These are phyloP conservation scores for Panurus biarmicus DNA, from an alignment of 2,113 vertebrate species.

Conservation along the genomic window DNA sequence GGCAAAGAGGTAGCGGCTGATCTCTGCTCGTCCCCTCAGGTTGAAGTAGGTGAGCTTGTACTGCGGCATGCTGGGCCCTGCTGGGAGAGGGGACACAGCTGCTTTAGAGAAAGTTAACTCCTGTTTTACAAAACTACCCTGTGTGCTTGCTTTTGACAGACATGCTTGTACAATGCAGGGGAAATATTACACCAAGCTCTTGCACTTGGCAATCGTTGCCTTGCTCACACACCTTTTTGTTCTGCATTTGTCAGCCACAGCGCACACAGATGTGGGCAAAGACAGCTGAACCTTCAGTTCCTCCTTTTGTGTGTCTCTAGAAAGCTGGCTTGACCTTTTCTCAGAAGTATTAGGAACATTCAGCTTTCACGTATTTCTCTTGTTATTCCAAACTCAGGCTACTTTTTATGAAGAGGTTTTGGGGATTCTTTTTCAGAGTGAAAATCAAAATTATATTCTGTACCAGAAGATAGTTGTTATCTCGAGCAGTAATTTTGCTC, in stretches of 20 bases:
- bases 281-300: neutral
- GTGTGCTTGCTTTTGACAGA: neutral
- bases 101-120: neutral
- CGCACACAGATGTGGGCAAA: rapidly evolving
- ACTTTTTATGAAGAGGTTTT: neutral
- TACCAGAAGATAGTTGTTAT: neutral
- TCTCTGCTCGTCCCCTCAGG: conserved; percentile 74
- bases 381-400: neutral
- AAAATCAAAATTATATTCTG: neutral
- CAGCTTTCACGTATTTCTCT: neutral
- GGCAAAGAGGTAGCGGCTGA: conserved; percentile 75
- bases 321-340: neutral
- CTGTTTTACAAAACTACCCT: neutral
- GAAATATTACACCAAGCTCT: neutral
- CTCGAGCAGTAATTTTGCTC: neutral
- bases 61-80: conserved; percentile 63
- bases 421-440: neutral
- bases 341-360: neutral
- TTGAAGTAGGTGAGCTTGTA: conserved; percentile 80
- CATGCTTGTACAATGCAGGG: neutral
- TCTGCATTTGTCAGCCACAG: neutral
- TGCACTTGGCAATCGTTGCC: neutral
- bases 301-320: neutral
- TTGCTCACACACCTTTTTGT: neutral
- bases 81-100: neutral